These are phyloP conservation scores for Pollenia griseotomentosa DNA, from an alignment of 2,888 invertebrate genomes.

Conservation along the genomic window DNA sequence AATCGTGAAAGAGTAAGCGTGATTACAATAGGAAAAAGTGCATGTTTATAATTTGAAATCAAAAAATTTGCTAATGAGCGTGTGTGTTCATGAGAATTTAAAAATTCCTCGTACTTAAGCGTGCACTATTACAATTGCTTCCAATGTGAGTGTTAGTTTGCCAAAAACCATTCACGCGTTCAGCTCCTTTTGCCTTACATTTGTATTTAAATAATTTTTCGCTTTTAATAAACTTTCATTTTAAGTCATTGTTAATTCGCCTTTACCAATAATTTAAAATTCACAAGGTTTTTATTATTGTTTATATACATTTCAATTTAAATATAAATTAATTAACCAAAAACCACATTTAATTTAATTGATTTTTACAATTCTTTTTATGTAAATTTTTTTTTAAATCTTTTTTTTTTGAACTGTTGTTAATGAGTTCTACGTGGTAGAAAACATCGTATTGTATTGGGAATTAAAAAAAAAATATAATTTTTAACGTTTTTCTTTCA, in stretches of 20 bases:
- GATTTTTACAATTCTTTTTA: conserved; percentile 63
- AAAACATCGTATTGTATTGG: not conserved
- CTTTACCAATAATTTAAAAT: conserved; percentile 2
- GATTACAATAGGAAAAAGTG: too few species aligned
- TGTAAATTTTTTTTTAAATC: conserved; percentile 38
- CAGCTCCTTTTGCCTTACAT: not conserved
- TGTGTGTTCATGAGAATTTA: too few species aligned
- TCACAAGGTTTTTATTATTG: conserved; percentile 27
- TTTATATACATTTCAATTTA: conserved; percentile 55
- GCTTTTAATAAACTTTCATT: conserved; percentile 3
- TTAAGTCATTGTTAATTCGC: not conserved
- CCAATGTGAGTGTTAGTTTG: too few species aligned
- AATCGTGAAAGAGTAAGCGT: too few species aligned
- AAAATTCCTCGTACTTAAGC: too few species aligned
- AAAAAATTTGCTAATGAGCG: too few species aligned
- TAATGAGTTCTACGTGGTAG: conserved; percentile 19
- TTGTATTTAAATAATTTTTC: not conserved
- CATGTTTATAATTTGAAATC: too few species aligned
- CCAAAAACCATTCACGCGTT: too few species aligned
- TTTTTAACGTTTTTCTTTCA: conserved; percentile 14
- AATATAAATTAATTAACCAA: conserved; percentile 69
- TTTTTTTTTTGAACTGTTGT: not conserved
- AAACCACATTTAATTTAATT: conserved; percentile 72
- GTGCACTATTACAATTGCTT: too few species aligned
- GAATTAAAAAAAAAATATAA: not conserved